Evolutionary conservation across 2,797 vertebrate species (phyloP).

Genomic region (Cyclura pinguis): DNA sequence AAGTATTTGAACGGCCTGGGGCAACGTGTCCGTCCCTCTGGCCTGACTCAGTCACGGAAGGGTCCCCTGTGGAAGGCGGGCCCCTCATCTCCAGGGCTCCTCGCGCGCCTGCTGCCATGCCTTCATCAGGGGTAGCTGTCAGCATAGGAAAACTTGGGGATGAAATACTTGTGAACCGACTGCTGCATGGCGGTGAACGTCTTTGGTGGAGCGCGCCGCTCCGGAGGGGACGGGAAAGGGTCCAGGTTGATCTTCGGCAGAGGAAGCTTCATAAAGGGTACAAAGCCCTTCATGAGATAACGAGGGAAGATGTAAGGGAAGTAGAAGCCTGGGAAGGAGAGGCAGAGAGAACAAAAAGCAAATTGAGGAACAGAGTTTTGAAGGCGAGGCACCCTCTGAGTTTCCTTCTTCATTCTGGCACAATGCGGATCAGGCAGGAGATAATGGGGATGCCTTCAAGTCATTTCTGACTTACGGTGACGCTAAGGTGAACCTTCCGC

Average conservation of each 20-base stretch:
- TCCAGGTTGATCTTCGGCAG: slow-evolving; percentile 14
- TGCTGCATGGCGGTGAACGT: not conserved
- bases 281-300: slow-evolving; percentile 24
- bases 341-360: not conserved
- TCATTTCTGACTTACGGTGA: no score
- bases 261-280: slow-evolving; percentile 28
- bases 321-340: not conserved
- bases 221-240: not conserved
- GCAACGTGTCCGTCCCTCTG: not conserved
- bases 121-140: slow-evolving; percentile 20
- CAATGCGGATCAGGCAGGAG: no score
- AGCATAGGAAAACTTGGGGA: slow-evolving; percentile 23
- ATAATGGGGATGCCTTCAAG: no score
- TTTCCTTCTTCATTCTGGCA: no score
- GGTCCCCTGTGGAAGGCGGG: not conserved
- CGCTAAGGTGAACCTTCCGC: no score
- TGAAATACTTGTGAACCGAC: slow-evolving; percentile 28
- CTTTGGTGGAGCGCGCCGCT: not conserved
- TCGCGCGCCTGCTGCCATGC: accelerated
- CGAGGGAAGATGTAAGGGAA: not conserved
- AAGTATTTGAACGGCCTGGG: not conserved
- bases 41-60: accelerated
- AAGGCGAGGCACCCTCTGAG: no score
- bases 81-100: not conserved
- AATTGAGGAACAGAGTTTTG: not conserved